phyloP scores from a whole-genome alignment of 23 tunicate species.

The Oikopleura vanhoeffeni region DNA sequence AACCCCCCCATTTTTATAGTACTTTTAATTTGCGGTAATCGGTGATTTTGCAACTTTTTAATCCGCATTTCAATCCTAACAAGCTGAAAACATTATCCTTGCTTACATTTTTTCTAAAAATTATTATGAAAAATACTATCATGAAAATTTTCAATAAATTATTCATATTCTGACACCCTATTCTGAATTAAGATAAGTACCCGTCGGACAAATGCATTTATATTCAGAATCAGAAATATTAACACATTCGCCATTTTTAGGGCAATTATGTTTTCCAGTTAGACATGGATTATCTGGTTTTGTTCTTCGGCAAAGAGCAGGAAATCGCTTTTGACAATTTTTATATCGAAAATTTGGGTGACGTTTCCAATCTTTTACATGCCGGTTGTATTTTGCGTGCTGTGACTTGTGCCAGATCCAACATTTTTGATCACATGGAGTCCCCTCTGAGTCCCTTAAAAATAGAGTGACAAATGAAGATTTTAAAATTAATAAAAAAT shows the following conservation, averaged over 20 bases:
- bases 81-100: too few relatives aligned
- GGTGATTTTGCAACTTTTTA: too few relatives aligned
- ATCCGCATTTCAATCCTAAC: too few relatives aligned
- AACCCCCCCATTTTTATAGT: too few relatives aligned
- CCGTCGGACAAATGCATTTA: background rate
- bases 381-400: background rate
- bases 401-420: background rate
- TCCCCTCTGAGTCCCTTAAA: background rate
- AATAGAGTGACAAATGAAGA: background rate
- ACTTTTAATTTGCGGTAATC: too few relatives aligned
- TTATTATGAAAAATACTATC: too few relatives aligned
- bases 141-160: too few relatives aligned
- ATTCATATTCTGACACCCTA: background rate
- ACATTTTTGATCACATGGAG: conserved; percentile 1
- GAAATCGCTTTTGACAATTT: background rate
- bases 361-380: background rate
- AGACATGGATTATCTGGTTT: background rate
- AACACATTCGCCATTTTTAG: background rate
- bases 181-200: background rate
- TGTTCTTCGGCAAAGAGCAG: background rate
- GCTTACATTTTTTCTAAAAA: too few relatives aligned
- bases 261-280: background rate
- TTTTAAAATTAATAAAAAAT: too few relatives aligned
- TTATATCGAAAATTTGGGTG: background rate
- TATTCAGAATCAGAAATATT: background rate